phyloP scores from a whole-genome alignment of 2,797 vertebrate genomes.

The Pseudochaenichthys georgianus region DNA sequence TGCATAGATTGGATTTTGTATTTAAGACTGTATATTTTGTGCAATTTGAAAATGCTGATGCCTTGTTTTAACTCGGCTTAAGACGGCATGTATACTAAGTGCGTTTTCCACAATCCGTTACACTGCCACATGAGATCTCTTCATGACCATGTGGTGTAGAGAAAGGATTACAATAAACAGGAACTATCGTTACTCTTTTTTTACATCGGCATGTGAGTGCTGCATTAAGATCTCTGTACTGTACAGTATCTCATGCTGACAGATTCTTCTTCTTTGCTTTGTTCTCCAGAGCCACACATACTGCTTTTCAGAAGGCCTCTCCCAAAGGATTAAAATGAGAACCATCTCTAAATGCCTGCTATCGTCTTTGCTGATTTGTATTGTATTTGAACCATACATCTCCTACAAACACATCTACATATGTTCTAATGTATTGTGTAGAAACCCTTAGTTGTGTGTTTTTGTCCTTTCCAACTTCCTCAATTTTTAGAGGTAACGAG shows the following conservation, averaged over 20 bases:
- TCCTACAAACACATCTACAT: slow-evolving; percentile 59
- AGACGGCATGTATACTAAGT: background rate
- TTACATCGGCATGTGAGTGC: background rate
- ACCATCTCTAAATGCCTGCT: slow-evolving; percentile 21
- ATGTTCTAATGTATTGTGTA: slow-evolving; percentile 69
- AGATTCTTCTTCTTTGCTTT: slow-evolving; percentile 26
- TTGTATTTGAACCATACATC: slow-evolving; percentile 44
- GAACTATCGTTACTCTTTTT: background rate
- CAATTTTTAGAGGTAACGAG: slow-evolving; percentile 64
- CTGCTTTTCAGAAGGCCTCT: slow-evolving; percentile 87
- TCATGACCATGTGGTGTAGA: background rate
- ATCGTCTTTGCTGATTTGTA: slow-evolving; percentile 47
- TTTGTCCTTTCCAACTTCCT: slow-evolving; percentile 60
- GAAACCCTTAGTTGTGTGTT: slow-evolving; percentile 36
- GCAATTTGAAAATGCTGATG: background rate
- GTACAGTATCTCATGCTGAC: slow-evolving; percentile 32
- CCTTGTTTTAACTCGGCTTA: no score
- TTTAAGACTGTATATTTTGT: background rate
- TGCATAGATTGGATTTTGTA: background rate
- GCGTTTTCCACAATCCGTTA: background rate
- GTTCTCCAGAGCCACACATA: slow-evolving; percentile 84
- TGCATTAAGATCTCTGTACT: background rate
- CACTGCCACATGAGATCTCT: background rate
- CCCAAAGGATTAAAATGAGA: slow-evolving; percentile 79
- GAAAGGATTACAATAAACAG: background rate